Percentiles rank a stretch among this genome's conserved stretches.
phyloP scores from a whole-genome alignment of 2,888 invertebrate species.

The Endomychus coccineus region DNA sequence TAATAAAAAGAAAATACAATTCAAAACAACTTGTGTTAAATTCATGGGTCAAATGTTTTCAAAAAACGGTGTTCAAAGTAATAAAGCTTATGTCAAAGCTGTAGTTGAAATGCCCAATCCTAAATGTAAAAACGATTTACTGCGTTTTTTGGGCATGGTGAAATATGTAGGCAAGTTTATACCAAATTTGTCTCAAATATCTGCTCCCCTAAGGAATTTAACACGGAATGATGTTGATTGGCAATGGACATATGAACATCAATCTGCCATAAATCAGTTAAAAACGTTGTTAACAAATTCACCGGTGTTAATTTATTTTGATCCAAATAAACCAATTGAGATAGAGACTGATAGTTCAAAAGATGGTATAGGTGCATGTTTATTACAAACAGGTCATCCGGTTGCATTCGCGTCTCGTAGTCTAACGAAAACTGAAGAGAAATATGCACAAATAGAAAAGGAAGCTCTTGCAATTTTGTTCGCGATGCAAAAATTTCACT shows the following conservation, averaged over 20 bases:
- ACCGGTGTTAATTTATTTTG: constrained; percentile 14
- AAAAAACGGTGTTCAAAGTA: constrained; percentile 16
- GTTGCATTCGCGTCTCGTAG: constrained; percentile 24
- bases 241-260: constrained; percentile 11
- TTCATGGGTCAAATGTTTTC: constrained; percentile 20
- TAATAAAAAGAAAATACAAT: constrained; percentile 17
- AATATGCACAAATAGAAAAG: constrained; percentile 1
- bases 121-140: constrained; percentile 18
- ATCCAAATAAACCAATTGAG: constrained; percentile 7
- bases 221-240: constrained; percentile 7
- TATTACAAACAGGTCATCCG: constrained; percentile 25
- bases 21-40: constrained; percentile 16
- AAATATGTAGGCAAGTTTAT: constrained; percentile 13
- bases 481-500: constrained; percentile 18
- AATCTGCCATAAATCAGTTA: constrained; percentile 6
- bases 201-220: constrained; percentile 8
- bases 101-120: constrained; percentile 21
- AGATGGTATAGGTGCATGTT: constrained; percentile 19
- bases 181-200: constrained; percentile 10
- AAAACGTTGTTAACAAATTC: constrained; percentile 9
- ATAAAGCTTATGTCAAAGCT: constrained; percentile 20
- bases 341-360: constrained; percentile 21
- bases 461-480: neutral
- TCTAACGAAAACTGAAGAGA: too few species aligned
- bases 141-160: constrained; percentile 17